These are phyloP conservation scores for Stenoptilia bipunctidactyla DNA, from an alignment of 2,888 invertebrate genomes.

Conservation along the genomic window DNA sequence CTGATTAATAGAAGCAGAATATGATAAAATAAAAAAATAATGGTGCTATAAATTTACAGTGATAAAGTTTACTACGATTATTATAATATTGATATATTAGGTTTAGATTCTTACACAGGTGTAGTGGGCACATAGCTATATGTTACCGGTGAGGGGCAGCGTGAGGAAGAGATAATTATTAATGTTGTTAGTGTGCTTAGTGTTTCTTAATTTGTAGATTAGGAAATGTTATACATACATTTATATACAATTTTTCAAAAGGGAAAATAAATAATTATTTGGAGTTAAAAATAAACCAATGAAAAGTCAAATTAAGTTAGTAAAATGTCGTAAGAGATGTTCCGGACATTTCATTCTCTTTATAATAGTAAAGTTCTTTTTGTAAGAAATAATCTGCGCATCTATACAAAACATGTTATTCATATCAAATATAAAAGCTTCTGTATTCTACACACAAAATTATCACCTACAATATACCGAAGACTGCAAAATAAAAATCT, in stretches of 20 bases:
- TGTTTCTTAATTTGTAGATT: too few species aligned
- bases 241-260: too few species aligned
- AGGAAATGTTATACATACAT: too few species aligned
- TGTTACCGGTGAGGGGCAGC: constrained; percentile 58
- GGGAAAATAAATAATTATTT: constrained; percentile 15
- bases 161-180: constrained; percentile 42
- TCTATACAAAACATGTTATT: not conserved
- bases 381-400: not conserved
- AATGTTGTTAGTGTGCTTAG: constrained; percentile 32
- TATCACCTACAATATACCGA: not conserved
- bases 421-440: not conserved
- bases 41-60: constrained; percentile 2
- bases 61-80: not conserved
- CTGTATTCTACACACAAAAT: not conserved
- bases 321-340: constrained; percentile 59
- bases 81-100: not conserved
- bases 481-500: not conserved
- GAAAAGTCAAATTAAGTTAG: too few species aligned
- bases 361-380: too few species aligned
- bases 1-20: not conserved
- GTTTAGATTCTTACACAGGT: constrained; percentile 71
- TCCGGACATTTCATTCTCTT: constrained; percentile 34
- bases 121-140: constrained; percentile 72
- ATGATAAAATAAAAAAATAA: not conserved
- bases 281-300: too few species aligned